Base-by-base conservation (phyloP, 2,797 vertebrate genomes). In the Anomalospiza imberbis region DNA sequence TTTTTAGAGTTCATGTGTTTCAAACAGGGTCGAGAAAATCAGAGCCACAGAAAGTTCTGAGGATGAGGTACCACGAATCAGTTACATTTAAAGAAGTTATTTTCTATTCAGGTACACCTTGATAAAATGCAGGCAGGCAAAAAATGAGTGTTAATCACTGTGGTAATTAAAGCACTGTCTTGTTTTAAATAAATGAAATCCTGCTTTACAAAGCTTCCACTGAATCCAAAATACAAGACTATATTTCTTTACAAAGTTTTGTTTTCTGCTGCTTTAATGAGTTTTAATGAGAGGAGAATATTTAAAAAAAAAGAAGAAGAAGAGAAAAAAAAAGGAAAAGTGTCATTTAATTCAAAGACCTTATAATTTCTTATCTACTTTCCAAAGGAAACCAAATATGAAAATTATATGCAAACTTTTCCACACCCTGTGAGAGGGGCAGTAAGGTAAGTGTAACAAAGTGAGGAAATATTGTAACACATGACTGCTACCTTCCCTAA, bases 401-500 rank as follows among this genome's bases (percentile, higher is more conserved):
- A 31, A 40, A 48, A 51, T 13, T 22, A 19, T 0, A n/a, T 1
- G 2, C 8, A 54, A 31, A 3, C 6, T 45, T 60, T 42, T 24
- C 9, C 65, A 14, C 29, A 25, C 4, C 11, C 6, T 32, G 22
- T 32, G n/a, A 89, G 21, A 63, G 7, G 12, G 32, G 10, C 68
- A 75, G 48, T 60, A 74, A 79, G 32, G n/a, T 13, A 51, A 63
- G 20, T 17, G 9, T 17, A 42, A 47, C 25, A n/a, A 50, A 57
- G 28, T 7, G 7, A 60, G 19, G 36, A 91, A 91, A 87, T 45
- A 32, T 0, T 19, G 2, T 25, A 81, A 31, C 40, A 88, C 55
- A 15, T 5, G 8, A 44, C 22, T 34, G 5, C 22, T 76, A 57
- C 42, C 63, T 73, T 42, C 26, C 32, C 28, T 22, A 38, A 17